These are phyloP conservation scores for Chaetops frenatus DNA, from an alignment of 2,113 vertebrate genomes.

Conservation along the genomic window DNA sequence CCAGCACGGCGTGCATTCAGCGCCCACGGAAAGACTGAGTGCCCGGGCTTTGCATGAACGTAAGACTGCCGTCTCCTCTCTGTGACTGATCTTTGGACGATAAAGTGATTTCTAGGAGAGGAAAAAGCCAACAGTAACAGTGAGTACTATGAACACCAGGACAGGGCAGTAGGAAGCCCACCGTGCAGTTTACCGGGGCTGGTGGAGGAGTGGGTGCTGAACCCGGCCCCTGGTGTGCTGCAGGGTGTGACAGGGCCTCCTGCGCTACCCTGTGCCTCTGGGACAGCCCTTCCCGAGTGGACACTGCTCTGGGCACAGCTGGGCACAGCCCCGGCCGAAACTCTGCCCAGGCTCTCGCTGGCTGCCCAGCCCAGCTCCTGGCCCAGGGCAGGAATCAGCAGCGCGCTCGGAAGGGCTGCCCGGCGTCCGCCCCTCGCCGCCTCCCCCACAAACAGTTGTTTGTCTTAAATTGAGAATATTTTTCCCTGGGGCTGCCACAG, in stretches of 20 bases:
- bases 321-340: not conserved
- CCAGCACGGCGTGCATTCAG: not conserved
- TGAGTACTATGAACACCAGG: not conserved
- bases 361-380: not conserved
- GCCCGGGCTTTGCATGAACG: accelerated
- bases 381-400: not conserved
- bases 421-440: not conserved
- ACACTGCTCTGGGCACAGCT: not conserved
- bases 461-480: not conserved
- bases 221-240: accelerated
- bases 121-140: not conserved
- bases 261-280: accelerated
- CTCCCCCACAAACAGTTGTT: not conserved
- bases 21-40: not conserved
- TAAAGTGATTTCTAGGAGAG: not conserved
- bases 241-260: not conserved
- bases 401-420: not conserved
- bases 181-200: not conserved
- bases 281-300: not conserved
- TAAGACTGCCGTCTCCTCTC: not conserved
- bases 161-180: not conserved
- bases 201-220: accelerated
- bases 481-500: not conserved
- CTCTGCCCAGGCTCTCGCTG: too few species aligned
- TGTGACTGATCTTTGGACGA: not conserved